Evolutionary conservation across 2,797 vertebrate genomes (phyloP), one percentile per base, ranked within the genome.

Genomic region (Gallinago stenura): DNA sequence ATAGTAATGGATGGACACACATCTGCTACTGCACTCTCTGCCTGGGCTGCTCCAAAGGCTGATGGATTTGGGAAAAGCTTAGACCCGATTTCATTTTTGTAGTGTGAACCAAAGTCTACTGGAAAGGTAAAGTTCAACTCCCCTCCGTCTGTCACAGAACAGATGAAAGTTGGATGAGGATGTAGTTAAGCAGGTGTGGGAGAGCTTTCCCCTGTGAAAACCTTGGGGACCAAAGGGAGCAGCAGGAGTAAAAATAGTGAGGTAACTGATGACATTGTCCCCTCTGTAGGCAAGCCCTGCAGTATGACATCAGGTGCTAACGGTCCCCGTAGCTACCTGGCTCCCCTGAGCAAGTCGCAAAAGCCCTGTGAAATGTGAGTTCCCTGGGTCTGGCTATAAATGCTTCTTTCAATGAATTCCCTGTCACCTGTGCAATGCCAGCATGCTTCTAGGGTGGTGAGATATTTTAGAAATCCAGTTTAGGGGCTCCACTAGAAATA

Each of bases 301-400:
- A 66, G 58, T 41, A 51, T 6, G 4, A 57, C 30, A 12, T n/a
- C 33, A n/a, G 56, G 19, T 31, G 9, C n/a, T 69, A 35, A 43
- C 15, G 4, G 41, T 48, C 16, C 17, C 28, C n/a, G 62, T 24
- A 24, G 48, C 41, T 56, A 39, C 24, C 35, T 35, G 35, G 48
- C 15, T 93, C 4, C 41, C 15, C 4, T 1, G 2, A 46, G 54
- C 43, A 62, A 18, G 21, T 20, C 26, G 8, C 24, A 39, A 64
- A 73, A 62, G 21, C 50, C 39, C 39, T 12, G 26, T 2, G 1
- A 75, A 43, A 17, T 9, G 16, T 0, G 0, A 15, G 6, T 51
- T 51, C 17, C 22, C 0, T 1, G 53, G 14, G 19, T 62, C 31
- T 78, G 43, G 37, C 66, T 51, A 4, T 0, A 1, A 12, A 13